A percentile compares a stretch with the other conserved stretches of the same genome.
Conservation (phyloP, 2,797 vertebrate genomes). For the Erethizon dorsatum region DNA sequence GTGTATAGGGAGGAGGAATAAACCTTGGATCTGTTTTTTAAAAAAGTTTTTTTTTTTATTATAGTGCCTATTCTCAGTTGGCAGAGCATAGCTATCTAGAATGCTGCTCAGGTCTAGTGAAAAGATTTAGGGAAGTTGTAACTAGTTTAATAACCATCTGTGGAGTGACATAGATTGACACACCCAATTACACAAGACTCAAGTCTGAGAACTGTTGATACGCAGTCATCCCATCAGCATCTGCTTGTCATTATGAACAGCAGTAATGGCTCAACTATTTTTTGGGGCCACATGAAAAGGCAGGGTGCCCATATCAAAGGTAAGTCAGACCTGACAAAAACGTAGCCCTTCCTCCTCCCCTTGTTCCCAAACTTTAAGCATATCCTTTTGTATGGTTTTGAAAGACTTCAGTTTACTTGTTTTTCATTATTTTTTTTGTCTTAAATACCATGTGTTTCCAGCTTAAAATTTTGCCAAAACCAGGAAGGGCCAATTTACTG, state of each 20-base stretch:
- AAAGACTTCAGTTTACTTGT: conserved; percentile 61
- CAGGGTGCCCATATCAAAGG: not conserved
- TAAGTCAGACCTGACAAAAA: conserved; percentile 25
- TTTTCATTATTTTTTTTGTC: conserved; percentile 42
- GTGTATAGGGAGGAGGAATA: not conserved
- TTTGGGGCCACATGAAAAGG: conserved; percentile 72
- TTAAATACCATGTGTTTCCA: conserved; percentile 33
- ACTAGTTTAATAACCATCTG: conserved; percentile 81
- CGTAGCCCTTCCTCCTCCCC: not conserved
- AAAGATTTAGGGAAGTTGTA: conserved; percentile 84
- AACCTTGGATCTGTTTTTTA: conserved; percentile 52
- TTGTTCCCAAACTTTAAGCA: conserved; percentile 14
- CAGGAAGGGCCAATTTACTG: conserved; percentile 8
- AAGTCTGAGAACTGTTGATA: conserved; percentile 80
- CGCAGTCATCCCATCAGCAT: conserved; percentile 78
- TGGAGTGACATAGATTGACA: conserved; percentile 82
- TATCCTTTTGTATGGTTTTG: conserved; percentile 53
- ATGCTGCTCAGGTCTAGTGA: conserved; percentile 54
- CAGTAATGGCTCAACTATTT: conserved; percentile 71
- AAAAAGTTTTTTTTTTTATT: conserved; percentile 24
- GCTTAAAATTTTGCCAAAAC: conserved; percentile 7
- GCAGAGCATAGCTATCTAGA: conserved; percentile 51
- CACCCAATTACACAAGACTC: conserved; percentile 85
- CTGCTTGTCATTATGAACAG: conserved; percentile 76
- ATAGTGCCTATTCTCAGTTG: conserved; percentile 61